These are phyloP conservation scores for Harmothoe impar DNA, from an alignment of 2,888 invertebrate species.

Conservation along the genomic window DNA sequence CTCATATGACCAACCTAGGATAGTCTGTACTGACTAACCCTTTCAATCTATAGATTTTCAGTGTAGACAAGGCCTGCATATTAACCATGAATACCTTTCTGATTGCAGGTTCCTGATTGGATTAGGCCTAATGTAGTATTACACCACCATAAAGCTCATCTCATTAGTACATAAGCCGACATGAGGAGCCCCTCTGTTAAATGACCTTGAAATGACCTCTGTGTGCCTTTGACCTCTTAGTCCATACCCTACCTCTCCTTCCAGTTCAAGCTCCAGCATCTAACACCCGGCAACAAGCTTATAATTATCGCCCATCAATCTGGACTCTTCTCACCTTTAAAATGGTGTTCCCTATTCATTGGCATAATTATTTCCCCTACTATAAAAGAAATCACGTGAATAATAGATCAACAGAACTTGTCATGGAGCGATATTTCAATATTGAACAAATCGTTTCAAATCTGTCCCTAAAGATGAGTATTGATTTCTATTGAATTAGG, in stretches of 20 bases:
- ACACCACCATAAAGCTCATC: background rate
- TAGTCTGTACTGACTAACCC: no score
- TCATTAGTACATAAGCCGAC: background rate
- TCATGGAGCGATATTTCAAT: background rate
- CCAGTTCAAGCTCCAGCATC: background rate
- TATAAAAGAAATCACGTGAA: no score
- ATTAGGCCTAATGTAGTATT: no score
- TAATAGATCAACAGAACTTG: background rate
- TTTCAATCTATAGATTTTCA: no score
- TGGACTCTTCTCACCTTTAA: background rate
- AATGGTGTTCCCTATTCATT: background rate
- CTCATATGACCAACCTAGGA: no score
- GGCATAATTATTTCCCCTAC: background rate
- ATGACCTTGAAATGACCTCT: constrained; percentile 35
- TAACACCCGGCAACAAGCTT: background rate
- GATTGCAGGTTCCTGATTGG: background rate
- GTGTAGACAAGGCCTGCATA: no score
- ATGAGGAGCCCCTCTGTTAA: background rate
- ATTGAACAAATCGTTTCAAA: no score
- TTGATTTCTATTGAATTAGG: no score
- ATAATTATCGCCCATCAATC: constrained; percentile 12
- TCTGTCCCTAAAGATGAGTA: no score
- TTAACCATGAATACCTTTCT: no score
- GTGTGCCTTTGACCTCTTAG: background rate
- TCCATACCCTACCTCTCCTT: background rate